These are phyloP conservation scores for Cacoxenus indagator DNA, from an alignment of 2,888 invertebrate genomes.

Conservation along the genomic window DNA sequence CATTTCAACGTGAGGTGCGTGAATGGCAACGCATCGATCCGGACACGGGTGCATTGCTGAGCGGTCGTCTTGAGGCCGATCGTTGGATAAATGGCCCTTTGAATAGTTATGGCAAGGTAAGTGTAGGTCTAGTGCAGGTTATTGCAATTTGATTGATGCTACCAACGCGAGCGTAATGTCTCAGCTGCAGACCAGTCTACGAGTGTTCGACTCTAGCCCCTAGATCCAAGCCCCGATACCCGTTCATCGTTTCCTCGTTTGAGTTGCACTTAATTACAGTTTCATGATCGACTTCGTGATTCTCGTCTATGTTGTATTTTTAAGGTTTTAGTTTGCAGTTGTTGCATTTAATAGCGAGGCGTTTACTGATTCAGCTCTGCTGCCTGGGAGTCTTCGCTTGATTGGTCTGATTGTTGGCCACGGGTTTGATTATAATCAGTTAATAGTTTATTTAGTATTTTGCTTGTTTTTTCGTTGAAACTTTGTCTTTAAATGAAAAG, in stretches of 20 bases:
- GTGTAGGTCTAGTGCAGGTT: conserved; percentile 31
- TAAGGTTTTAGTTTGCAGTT: neutral
- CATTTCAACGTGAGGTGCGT: conserved; percentile 71
- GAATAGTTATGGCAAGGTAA: conserved; percentile 71
- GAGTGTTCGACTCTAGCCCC: no score
- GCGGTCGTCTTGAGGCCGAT: conserved; percentile 71
- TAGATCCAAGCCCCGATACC: no score
- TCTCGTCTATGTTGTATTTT: neutral
- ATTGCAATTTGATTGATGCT: conserved; percentile 25
- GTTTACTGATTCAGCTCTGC: conserved; percentile 50
- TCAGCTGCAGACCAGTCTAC: no score
- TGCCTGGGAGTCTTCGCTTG: conserved; percentile 17
- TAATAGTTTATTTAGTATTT: conserved; percentile 60
- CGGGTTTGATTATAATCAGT: conserved; percentile 56
- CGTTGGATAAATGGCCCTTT: conserved; percentile 71
- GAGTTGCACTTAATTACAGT: conserved; percentile 26
- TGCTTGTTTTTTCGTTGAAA: neutral
- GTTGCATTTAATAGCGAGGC: conserved; percentile 45
- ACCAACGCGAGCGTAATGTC: neutral
- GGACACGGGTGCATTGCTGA: conserved; percentile 70
- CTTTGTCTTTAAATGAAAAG: neutral
- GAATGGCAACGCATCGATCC: conserved; percentile 72
- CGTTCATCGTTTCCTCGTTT: no score
- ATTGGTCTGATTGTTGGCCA: conserved; percentile 45
- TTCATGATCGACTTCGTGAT: conserved; percentile 31